These are phyloP conservation scores for Tethya wilhelma DNA, from an alignment of 37 sponge, comb jelly and placozoan genomes.

Conservation along the genomic window DNA sequence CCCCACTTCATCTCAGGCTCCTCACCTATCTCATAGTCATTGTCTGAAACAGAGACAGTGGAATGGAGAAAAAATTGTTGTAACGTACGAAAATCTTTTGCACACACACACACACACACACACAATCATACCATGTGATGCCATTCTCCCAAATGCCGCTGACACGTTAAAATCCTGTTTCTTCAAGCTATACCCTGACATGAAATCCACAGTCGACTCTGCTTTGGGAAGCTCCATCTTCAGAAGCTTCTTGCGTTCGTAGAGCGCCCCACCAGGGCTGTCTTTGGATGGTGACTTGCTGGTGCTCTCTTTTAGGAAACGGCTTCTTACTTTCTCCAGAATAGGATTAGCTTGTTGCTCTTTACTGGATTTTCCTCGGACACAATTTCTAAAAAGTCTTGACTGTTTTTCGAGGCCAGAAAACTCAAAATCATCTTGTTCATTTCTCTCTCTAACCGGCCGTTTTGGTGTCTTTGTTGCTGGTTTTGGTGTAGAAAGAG, in stretches of 20 bases:
- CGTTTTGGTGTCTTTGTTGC: conserved; percentile 22
- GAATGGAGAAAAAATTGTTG: background rate
- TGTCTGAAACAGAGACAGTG: conserved; percentile 17
- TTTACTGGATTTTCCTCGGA: conserved; percentile 3
- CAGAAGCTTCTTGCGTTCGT: conserved; percentile 36
- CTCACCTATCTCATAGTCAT: conserved; percentile 58
- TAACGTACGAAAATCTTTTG: too few species aligned
- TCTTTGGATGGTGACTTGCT: background rate
- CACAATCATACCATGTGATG: conserved; percentile 2
- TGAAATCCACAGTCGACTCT: conserved; percentile 29
- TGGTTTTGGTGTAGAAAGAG: background rate
- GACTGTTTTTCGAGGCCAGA: conserved; percentile 66
- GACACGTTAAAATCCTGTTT: background rate
- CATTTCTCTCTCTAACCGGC: background rate
- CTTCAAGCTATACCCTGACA: conserved; percentile 20
- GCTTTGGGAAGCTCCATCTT: conserved; percentile 50
- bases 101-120: too few species aligned
- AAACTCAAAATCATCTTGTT: conserved; percentile 57
- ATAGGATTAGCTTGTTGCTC: conserved; percentile 30
- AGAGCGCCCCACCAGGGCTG: background rate
- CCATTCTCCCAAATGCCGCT: conserved; percentile 18
- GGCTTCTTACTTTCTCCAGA: conserved; percentile 18
- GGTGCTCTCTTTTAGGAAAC: conserved; percentile 2
- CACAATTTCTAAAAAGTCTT: conserved; percentile 33
- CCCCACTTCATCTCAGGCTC: conserved; percentile 28